phyloP scores from a whole-genome alignment of 23 tunicate genomes.

The Phallusia fumigata region DNA sequence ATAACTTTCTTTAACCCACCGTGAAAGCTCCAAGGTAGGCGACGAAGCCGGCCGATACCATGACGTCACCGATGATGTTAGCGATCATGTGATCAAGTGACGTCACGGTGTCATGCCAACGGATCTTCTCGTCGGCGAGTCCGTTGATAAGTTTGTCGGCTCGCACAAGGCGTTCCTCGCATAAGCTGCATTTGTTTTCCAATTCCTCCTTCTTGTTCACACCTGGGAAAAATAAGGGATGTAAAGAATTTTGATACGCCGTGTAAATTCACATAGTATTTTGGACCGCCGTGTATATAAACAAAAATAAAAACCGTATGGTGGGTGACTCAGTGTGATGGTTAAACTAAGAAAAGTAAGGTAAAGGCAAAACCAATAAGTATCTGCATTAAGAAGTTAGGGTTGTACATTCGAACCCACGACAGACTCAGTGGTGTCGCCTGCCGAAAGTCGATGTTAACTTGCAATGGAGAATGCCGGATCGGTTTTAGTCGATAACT shows the following conservation, averaged over 20 bases:
- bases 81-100: constrained; percentile 86
- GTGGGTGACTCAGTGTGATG: too few relatives aligned
- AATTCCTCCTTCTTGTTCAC: constrained; percentile 91
- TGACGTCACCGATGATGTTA: constrained; percentile 95
- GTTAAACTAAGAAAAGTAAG: too few relatives aligned
- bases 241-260: background rate
- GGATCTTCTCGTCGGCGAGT: constrained; percentile 93
- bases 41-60: constrained; percentile 94
- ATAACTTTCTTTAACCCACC: constrained; percentile 36
- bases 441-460: too few relatives aligned
- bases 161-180: constrained; percentile 91
- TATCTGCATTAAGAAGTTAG: too few relatives aligned
- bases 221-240: constrained; percentile 37
- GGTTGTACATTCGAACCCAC: too few relatives aligned
- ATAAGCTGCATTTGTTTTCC: constrained; percentile 80
- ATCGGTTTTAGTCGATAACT: too few relatives aligned
- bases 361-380: too few relatives aligned
- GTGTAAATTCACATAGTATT: too few relatives aligned
- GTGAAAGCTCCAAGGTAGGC: constrained; percentile 93
- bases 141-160: constrained; percentile 99
- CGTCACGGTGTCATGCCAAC: constrained; percentile 96
- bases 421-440: too few relatives aligned
- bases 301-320: too few relatives aligned
- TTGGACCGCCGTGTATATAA: too few relatives aligned
- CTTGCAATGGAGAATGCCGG: too few relatives aligned